Percentiles rank a stretch among this genome's conserved stretches.
Evolutionary conservation across 1,140 invertebrate species (phyloP).

Genomic region (Aphelinus atriplicis): DNA sequence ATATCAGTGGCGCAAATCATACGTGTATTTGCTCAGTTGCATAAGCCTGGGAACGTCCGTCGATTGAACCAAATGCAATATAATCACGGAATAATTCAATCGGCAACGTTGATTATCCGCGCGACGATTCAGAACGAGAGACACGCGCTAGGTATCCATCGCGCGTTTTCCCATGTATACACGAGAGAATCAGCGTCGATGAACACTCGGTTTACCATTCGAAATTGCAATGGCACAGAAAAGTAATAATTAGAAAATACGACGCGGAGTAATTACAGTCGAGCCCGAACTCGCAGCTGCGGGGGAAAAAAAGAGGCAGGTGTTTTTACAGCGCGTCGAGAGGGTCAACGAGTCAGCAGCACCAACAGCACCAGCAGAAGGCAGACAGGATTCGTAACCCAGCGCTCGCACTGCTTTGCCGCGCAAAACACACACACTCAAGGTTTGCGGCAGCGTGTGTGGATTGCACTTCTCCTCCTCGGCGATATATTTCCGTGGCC

Average conservation of each 20-base stretch:
- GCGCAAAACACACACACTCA: not conserved
- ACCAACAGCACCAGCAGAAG: too few species aligned
- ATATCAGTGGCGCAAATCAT: too few species aligned
- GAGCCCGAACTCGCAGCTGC: conserved; percentile 19
- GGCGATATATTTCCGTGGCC: not conserved
- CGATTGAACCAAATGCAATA: too few species aligned
- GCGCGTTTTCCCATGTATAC: too few species aligned
- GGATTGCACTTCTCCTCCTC: conserved; percentile 1
- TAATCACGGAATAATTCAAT: too few species aligned
- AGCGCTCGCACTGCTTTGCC: conserved; percentile 1
- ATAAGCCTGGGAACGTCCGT: too few species aligned
- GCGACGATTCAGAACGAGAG: too few species aligned
- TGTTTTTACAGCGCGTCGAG: conserved; percentile 31
- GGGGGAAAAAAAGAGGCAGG: conserved; percentile 24
- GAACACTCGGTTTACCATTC: too few species aligned
- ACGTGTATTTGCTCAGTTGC: too few species aligned
- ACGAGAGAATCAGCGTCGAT: too few species aligned
- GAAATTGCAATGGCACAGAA: conserved; percentile 26
- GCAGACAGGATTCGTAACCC: conserved; percentile 27
- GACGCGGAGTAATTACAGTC: conserved; percentile 43
- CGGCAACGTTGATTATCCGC: too few species aligned
- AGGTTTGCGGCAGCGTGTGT: not conserved
- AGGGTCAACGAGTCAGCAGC: conserved; percentile 35
- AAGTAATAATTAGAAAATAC: conserved; percentile 30
- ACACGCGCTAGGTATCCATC: too few species aligned